A percentile compares a stretch with the other conserved stretches of the same genome.
Evolutionary conservation across 1,140 invertebrate species (phyloP).

Genomic region (Drosophila tristis): DNA sequence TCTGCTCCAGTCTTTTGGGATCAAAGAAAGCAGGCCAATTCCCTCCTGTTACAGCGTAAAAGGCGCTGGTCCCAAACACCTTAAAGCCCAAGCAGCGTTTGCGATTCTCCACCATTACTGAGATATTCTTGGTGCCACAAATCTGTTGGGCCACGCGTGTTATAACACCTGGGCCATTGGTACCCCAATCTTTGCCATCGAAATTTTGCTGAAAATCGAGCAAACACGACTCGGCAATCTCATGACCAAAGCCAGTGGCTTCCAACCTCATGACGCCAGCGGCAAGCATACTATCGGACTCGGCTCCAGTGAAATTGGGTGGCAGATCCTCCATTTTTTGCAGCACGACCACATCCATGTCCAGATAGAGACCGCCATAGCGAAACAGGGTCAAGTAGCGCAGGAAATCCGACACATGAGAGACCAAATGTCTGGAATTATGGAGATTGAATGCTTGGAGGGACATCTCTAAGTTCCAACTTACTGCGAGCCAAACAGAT

Average conservation of each 20-base stretch:
- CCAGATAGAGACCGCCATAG: conserved; percentile 91
- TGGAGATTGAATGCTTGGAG: not conserved
- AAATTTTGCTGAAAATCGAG: conserved; percentile 87
- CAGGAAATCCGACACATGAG: conserved; percentile 89
- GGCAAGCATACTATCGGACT: conserved; percentile 86
- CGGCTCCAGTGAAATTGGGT: conserved; percentile 88
- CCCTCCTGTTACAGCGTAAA: conserved; percentile 88
- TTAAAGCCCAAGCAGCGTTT: conserved; percentile 87
- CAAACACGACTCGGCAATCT: conserved; percentile 86
- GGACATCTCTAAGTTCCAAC: not conserved
- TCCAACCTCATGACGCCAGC: conserved; percentile 88
- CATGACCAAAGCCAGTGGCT: conserved; percentile 85
- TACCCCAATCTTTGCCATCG: conserved; percentile 87
- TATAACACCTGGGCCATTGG: conserved; percentile 90
- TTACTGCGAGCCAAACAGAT: conserved; percentile 86
- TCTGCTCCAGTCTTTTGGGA: conserved; percentile 81
- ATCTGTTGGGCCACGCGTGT: conserved; percentile 87
- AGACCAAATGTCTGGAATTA: conserved; percentile 66
- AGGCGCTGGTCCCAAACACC: conserved; percentile 86
- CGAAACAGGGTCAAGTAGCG: conserved; percentile 90
- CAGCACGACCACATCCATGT: conserved; percentile 90
- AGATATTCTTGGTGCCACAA: conserved; percentile 86
- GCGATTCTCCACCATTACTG: conserved; percentile 85
- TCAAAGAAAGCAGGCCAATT: conserved; percentile 88
- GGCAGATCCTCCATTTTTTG: conserved; percentile 86